Conservation (phyloP, 2,113 vertebrate species). For the Machaerirhynchus nigripectus region DNA sequence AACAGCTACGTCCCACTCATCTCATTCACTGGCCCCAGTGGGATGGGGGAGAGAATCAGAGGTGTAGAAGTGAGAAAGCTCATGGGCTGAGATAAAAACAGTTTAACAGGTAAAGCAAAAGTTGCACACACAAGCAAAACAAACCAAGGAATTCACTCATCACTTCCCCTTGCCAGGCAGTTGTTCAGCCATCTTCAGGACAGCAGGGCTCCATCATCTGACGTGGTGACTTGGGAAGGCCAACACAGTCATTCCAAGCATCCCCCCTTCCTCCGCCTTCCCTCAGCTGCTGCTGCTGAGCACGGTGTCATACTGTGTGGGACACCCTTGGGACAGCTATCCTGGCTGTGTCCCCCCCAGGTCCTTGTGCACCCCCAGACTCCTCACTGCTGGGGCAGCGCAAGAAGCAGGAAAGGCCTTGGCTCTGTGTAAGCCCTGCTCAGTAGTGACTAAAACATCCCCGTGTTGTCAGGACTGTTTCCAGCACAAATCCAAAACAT, state of each 20-base stretch:
- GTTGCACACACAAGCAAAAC: background rate
- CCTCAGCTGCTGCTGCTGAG: background rate
- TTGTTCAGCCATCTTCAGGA: background rate
- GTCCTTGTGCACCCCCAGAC: background rate
- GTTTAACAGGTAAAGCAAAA: background rate
- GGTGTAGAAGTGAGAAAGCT: background rate
- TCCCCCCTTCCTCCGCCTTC: background rate
- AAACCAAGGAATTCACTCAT: background rate
- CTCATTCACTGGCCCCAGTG: background rate
- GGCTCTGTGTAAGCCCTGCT: background rate
- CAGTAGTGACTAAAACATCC: background rate
- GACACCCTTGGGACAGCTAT: background rate
- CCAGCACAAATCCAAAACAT: background rate
- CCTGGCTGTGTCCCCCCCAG: background rate
- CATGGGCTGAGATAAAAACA: background rate
- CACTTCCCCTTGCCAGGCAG: background rate
- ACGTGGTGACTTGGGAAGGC: background rate
- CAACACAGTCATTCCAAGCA: no score
- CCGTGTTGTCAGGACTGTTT: background rate
- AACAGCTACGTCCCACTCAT: background rate
- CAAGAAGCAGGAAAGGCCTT: background rate
- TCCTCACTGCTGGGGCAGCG: background rate
- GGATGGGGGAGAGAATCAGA: background rate
- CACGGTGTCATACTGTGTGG: rapidly evolving
- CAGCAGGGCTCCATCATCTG: background rate